Base-by-base conservation (phyloP, 2,888 invertebrate genomes). In the Argyresthia albistria region DNA sequence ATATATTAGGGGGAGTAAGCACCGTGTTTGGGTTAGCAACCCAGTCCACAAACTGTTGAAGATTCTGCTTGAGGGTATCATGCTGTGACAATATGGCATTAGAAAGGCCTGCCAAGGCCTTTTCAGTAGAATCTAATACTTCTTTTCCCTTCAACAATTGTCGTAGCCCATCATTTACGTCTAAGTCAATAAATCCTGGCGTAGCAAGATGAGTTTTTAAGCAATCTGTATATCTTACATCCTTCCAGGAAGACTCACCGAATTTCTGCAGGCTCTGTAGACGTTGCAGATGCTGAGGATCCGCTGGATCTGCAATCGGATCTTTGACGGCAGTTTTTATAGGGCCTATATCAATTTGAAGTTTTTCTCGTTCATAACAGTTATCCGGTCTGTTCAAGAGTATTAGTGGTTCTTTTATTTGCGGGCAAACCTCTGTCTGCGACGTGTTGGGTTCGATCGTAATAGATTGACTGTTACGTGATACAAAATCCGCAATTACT, bases 101-200 rank as follows among this genome's bases (percentile, higher is more conserved):
- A 15, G 47, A 48, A 6, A 54, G 14, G 8, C 52, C 54, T 45
- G 52, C 54, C n/a, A 54, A 12, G 7, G 35, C 51, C 45, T 12
- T 49, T 46, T 54, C 54, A 10, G 52, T 36, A 43, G 43, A 43
- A 16, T 51, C 51, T 8, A 16, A 16, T 12, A 42, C 48, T 39
- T 54, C 54, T 16, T 54, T 54, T 6, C 49, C 49, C 25, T 56
- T 56, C 8, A 48, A 11, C 43, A 54, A 56, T 48, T 56, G 56
- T 35, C 54, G 49, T 1, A 56, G 45, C 16, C 54, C 47, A 42
- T 56, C 52, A 14, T 56, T 54, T 35, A 52, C 14, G 11, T n/a
- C n/a, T n/a, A n/a, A n/a, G n/a, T 14, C 39, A 1, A 54, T 46
- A 36, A 54, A 56, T 36, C 52, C 54, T 6, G n/a, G n/a, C n/a